Evolutionary conservation across 2,113 vertebrate species (phyloP).

Genomic region (Odocoileus virginianus): DNA sequence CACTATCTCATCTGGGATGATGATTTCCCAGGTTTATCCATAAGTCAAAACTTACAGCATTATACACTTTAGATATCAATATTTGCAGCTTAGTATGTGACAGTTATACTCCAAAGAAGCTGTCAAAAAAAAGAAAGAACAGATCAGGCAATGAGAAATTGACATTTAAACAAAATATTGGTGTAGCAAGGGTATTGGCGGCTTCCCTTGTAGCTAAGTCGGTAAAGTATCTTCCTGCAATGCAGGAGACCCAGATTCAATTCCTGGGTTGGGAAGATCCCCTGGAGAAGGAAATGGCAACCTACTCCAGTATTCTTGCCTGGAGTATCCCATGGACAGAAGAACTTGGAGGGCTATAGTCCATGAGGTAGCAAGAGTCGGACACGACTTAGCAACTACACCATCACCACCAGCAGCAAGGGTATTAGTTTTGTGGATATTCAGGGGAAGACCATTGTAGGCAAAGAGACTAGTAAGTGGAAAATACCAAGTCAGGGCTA

Average conservation of each 20-base stretch:
- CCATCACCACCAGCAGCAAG: background rate
- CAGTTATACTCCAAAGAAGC: background rate
- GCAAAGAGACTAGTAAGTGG: background rate
- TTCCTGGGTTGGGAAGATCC: background rate
- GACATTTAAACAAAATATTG: background rate
- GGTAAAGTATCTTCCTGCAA: background rate
- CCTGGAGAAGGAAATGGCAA: background rate
- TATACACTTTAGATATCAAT: background rate
- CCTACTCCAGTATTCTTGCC: background rate
- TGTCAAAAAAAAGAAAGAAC: background rate
- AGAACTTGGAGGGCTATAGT: background rate
- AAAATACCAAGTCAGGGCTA: background rate
- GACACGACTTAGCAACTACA: background rate
- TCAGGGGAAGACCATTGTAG: background rate
- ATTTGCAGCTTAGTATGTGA: background rate
- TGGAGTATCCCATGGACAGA: background rate
- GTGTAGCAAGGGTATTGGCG: background rate
- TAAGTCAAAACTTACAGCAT: background rate
- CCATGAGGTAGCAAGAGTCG: background rate
- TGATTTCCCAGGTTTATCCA: background rate
- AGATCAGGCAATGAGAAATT: background rate
- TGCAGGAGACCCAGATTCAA: rapidly evolving
- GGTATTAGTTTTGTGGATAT: background rate
- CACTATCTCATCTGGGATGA: background rate
- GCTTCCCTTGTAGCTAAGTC: background rate